A percentile compares a stretch with the other conserved stretches of the same genome.
Evolutionary conservation across 2,113 vertebrate genomes (phyloP).

Genomic region (Periophthalmodon schlosseri): DNA sequence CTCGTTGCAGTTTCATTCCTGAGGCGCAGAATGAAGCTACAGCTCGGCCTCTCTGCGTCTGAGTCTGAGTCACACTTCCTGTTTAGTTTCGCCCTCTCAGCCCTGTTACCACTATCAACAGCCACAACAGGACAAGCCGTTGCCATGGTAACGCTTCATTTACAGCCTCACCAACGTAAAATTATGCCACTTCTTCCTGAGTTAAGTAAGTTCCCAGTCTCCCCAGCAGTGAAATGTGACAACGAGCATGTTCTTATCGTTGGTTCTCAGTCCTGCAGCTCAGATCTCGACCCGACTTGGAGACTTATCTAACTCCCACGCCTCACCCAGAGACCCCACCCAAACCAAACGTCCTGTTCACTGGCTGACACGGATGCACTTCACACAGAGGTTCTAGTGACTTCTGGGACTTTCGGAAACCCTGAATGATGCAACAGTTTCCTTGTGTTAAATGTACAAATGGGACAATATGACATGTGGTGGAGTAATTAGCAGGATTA

Average conservation of each 20-base stretch:
- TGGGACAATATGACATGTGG: background rate
- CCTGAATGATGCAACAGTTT: background rate
- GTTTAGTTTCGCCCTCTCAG: background rate
- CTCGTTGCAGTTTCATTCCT: conserved; percentile 6
- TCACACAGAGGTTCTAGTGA: background rate
- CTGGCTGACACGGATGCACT: background rate
- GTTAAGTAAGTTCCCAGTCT: background rate
- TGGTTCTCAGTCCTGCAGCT: conserved; percentile 23
- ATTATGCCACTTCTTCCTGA: conserved; percentile 10
- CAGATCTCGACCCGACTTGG: conserved; percentile 3
- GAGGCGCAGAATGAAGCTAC: background rate
- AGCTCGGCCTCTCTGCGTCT: conserved; percentile 4
- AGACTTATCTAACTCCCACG: conserved; percentile 33
- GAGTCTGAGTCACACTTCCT: conserved; percentile 46
- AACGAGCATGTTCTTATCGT: conserved; percentile 23
- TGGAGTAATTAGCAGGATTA: background rate
- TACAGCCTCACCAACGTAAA: conserved; percentile 10
- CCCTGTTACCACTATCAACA: conserved; percentile 50
- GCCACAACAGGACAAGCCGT: background rate
- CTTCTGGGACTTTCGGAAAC: background rate
- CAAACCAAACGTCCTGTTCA: conserved; percentile 1
- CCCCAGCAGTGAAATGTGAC: background rate
- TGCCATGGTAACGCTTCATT: conserved; percentile 41
- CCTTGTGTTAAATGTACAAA: background rate
- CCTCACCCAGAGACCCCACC: conserved; percentile 15